phyloP scores from a whole-genome alignment of 2,888 invertebrate species.

The Nomada flava region DNA sequence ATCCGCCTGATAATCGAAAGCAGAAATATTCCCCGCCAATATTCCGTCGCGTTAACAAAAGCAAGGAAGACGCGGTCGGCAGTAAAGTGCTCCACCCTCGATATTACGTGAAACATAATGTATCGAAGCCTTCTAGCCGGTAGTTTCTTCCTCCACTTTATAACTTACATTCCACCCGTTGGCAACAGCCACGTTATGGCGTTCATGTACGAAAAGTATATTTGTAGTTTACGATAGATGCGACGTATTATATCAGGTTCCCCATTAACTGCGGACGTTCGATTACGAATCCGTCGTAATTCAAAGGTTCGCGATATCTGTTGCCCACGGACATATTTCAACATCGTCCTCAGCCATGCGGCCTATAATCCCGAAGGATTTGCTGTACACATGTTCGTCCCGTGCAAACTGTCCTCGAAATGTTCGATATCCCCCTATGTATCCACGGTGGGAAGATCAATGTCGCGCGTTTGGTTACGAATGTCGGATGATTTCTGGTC shows the following conservation, averaged over 20 bases:
- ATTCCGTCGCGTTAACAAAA: conserved; percentile 2
- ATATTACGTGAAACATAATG: conserved; percentile 12
- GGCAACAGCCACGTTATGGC: conserved; percentile 10
- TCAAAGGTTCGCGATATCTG: conserved; percentile 78
- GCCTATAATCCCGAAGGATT: conserved; percentile 83
- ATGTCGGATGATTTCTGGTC: conserved; percentile 78
- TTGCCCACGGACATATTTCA: conserved; percentile 80
- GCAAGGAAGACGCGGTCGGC: background rate
- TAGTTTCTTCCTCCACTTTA: conserved; percentile 15
- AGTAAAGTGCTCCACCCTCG: conserved; percentile 23
- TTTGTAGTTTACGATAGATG: conserved; percentile 38
- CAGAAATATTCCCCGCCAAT: no score
- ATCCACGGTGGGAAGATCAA: conserved; percentile 78
- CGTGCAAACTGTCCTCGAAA: conserved; percentile 81
- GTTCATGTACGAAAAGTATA: conserved; percentile 44
- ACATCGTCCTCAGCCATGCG: conserved; percentile 75
- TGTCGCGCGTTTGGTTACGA: conserved; percentile 76
- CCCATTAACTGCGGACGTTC: conserved; percentile 62
- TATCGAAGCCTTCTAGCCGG: background rate
- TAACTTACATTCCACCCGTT: background rate
- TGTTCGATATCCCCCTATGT: conserved; percentile 78
- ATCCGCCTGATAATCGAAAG: no score
- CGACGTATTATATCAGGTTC: conserved; percentile 50
- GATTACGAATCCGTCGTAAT: conserved; percentile 76
- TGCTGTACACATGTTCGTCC: conserved; percentile 82